Evolutionary conservation across 2,797 vertebrate species (phyloP), one percentile per base, ranked within the genome.

Genomic region (Acanthurus lineatus): DNA sequence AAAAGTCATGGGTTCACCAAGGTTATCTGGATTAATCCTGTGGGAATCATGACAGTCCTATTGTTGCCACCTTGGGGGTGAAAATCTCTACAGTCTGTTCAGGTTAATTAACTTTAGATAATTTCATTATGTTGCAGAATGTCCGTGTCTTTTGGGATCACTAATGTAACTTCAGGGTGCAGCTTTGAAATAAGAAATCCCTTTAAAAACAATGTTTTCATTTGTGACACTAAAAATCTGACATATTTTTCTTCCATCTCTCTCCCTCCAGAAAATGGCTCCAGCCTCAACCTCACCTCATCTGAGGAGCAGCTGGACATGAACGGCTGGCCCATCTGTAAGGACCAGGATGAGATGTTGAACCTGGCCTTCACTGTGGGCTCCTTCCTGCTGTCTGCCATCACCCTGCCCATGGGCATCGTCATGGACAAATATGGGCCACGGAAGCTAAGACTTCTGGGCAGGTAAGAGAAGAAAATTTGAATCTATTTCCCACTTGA

Each of bases 341-440:
- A 97, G 1, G 97, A 97, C 74, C 98, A 99, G 94, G 98, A 99
- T 0, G 98, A 99, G 89, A 99, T 98, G 97, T 93, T 99, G 65
- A 99, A 99, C 91, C 84, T 99, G 93, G 98, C 98, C 47, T 99
- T 99, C 94, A 99, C 98, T 0, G 93, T 99, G 1, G 98, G 98
- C 82, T 99, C 98, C 89, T 99, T 99, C 94, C 94, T 99, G 85
- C 96, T 99, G 82, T 99, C 97, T 0, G 98, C 98, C 66, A 99
- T 99, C 92, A 99, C 97, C 0, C 91, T 99, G 83, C 98, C 94
- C 85, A 96, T 85, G 78, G 96, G 96, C 65, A 96, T 99, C 35
- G 96, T 99, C 93, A 99, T 99, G 98, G 98, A 99, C 92, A 99
- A 99, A 85, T 99, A 99, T 0, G 98, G 98, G 0, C 98, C 98